Evolutionary conservation across 2,888 invertebrate genomes (phyloP), one percentile per base, ranked within the genome.

Genomic region (Cheilosia impressa): DNA sequence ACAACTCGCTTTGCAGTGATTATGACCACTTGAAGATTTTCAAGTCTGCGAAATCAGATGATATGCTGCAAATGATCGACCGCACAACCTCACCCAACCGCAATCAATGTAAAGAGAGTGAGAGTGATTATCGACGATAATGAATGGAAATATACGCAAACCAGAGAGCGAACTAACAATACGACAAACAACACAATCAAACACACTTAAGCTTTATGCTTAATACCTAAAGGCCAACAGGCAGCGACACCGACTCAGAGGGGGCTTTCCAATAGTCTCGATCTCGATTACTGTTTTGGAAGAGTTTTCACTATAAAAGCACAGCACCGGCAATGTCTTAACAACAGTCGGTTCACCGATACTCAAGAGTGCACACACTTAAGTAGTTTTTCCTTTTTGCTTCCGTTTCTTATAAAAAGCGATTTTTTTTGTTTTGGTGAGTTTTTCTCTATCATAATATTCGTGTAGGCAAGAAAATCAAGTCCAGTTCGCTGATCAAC

Each of bases 301-400:
- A 79, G 69, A 75, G 75, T 76, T 85, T 80, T 81, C 80, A 76
- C 81, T 87, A 87, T 87, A 87, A 82, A 87, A 87, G 87, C 81
- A 4, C 72, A 73, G 69, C 63, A 77, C 77, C 87, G 87, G 87
- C 76, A 69, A 55, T 72, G 81, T 73, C 66, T 81, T 65, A 81
- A 87, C 82, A 77, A 82, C 87, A 87, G 87, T 87, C 73, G 68
- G 80, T 87, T 73, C 63, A 77, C 81, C 81, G 81, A 73, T 69
- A 73, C 58, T 73, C 77, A 68, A 87, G 72, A 50, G 68, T 75
- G 57, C 60, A 81, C 63, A 63, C 45, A 63, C 62, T 65, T 69
- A 68, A 68, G 68, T 75, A 77, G 76, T 52, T 68, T 80, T 62
- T 13, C 41, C 68, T 62, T 58, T 73, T 50, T 38, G 43, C 60